Base-by-base conservation (phyloP, 2,797 vertebrate genomes). In the Spinibarbus caldwelli region DNA sequence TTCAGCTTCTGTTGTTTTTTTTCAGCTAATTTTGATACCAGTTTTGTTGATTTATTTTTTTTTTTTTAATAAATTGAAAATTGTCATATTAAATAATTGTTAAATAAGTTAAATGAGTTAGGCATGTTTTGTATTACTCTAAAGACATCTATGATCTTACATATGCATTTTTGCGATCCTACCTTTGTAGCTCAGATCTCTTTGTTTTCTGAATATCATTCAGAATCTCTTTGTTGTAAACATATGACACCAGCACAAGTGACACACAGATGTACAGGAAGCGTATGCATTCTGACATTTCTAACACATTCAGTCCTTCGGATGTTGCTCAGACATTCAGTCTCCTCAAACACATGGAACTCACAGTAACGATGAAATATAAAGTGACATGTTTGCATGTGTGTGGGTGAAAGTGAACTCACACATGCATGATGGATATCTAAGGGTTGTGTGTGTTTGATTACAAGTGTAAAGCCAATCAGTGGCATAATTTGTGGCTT, bases 291-390 rank as follows among this genome's bases (percentile, higher is more conserved):
- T 36, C 68, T 82, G 52, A 72, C 45, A 26, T 82, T 82, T 71
- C 80, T 43, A 34, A 59, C 49, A 72, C 54, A 43, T 62, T 62
- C n/a, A 78, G 15, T 78, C 14, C 38, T 31, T 81, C 47, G 72
- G 36, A 62, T 45, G 38, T 47, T 59, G 47, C 19, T 23, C 68
- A 73, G 80, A 73, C 80, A 47, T 62, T 82, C 68, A 62, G 68
- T 72, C 80, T 82, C 80, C 52, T 72, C 26, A 34, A 82, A 59
- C 80, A 82, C 67, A 82, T 82, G 80, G 67, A 72, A n/a, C 29
- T 72, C 68, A 45, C 68, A 34, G 52, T 23, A 43, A 29, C 41
- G 11, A 43, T 21, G 34, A 57, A 41, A 71, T 57, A 11, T 49
- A 41, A 70, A 54, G 68, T 71, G 66, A 72, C 12, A 7, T 52